These are phyloP conservation scores for Myrmecobius fasciatus DNA, from an alignment of 2,113 vertebrate species.

Conservation along the genomic window DNA sequence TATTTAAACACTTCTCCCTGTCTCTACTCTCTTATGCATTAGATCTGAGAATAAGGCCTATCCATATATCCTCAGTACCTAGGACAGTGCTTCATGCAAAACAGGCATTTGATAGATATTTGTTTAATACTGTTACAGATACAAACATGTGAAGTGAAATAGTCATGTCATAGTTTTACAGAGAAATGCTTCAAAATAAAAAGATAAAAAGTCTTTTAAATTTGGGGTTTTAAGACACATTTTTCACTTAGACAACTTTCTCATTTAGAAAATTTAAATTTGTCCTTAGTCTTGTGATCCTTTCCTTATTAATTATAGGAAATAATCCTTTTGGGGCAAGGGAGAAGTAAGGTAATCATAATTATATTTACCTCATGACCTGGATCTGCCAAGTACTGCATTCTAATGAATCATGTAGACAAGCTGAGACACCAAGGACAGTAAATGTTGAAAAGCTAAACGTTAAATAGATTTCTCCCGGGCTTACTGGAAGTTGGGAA, in stretches of 20 bases:
- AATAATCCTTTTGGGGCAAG: background rate
- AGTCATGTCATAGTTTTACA: background rate
- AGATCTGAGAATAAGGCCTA: background rate
- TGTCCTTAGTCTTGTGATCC: background rate
- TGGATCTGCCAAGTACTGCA: conserved; percentile 67
- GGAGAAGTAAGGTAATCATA: background rate
- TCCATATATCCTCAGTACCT: background rate
- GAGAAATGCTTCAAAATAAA: background rate
- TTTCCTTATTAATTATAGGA: background rate
- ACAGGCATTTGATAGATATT: background rate
- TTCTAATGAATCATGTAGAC: conserved; percentile 55
- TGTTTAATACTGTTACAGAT: background rate
- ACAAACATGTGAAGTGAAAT: background rate
- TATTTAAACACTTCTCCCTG: background rate
- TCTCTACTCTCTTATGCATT: background rate
- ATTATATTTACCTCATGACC: conserved; percentile 55
- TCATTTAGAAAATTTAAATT: background rate
- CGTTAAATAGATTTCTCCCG: background rate
- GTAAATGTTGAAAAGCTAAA: conserved; percentile 14
- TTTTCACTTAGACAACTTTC: background rate
- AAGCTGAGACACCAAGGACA: conserved; percentile 46
- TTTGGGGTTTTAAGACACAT: background rate
- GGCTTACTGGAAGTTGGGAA: background rate
- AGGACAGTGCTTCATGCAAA: background rate
- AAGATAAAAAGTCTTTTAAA: background rate